Base-by-base conservation (phyloP, 2,888 invertebrate species). In the Toxonevra muliebris region DNA sequence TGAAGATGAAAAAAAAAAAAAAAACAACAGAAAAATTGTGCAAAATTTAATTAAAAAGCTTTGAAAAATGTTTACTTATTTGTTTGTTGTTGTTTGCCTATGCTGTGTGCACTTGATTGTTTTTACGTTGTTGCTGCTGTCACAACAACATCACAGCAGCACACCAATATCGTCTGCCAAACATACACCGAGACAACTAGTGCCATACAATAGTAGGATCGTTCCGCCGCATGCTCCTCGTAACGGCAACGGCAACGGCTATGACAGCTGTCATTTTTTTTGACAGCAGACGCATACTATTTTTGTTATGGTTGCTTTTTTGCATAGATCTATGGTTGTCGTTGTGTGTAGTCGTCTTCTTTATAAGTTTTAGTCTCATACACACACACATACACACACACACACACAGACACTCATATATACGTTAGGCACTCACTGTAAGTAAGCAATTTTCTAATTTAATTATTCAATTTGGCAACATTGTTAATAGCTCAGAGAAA, bases 401-500 rank as follows among this genome's bases (percentile, higher is more conserved):
- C 15, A 13, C 48, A 15, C 48, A 48, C 48, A 13, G 9, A 15
- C 48, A 48, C 5, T 5, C n/a, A n/a, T 10, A 15, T 10, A 11
- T 48, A 15, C 11, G 5, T 13, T n/a, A 5, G 5, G 48, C 48
- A 15, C 48, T 48, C 48, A 13, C 30, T 40, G 12, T 54, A 76
- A 45, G 48, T 11, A 15, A 15, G 48, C 48, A 48, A 48, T 48
- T 55, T 78, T 77, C 78, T 78, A 79, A 78, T 78, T 79, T 74
- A 78, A 79, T 78, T 79, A 79, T 78, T 77, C 78, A 74, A 75
- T 78, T 79, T 59, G 48, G 60, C 65, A 52, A 66, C 62, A 62
- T 53, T 53, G 62, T 62, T 62, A 41, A 53, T 42, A 42, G 61
- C 10, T 10, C 15, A 15, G 41, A 60, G 30, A 52, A 54, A 54